These are phyloP conservation scores for Malurus melanocephalus DNA, from an alignment of 2,113 vertebrate genomes.

Conservation along the genomic window DNA sequence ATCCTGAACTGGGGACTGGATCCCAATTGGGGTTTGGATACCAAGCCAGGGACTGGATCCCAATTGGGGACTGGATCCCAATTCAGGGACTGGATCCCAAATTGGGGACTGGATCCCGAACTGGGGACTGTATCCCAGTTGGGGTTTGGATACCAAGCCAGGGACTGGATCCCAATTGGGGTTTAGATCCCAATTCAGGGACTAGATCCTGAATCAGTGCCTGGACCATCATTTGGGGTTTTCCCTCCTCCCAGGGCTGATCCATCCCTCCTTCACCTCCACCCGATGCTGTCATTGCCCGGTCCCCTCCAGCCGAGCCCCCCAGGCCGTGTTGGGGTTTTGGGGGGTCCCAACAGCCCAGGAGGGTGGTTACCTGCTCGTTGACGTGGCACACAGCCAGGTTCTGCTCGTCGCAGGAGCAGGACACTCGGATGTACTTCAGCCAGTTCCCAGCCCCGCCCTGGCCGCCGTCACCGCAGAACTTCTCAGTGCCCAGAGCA, in stretches of 20 bases:
- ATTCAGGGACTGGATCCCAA: background rate
- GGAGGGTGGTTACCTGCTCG: slow-evolving; percentile 79
- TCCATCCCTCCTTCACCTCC: background rate
- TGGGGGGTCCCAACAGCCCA: background rate
- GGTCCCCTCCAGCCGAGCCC: rapidly evolving
- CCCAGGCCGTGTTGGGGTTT: rapidly evolving
- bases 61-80: background rate
- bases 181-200: background rate
- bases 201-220: too few species aligned
- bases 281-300: rapidly evolving
- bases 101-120: background rate
- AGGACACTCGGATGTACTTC: slow-evolving; percentile 88
- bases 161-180: background rate
- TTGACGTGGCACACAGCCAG: slow-evolving; percentile 85
- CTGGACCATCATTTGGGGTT: too few species aligned
- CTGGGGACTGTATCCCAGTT: background rate
- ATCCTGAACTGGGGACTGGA: background rate
- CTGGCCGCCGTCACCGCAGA: slow-evolving; percentile 77
- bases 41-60: background rate
- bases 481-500: slow-evolving; percentile 85
- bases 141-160: rapidly evolving
- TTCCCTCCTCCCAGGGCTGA: background rate
- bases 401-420: slow-evolving; percentile 89
- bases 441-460: slow-evolving; percentile 86
- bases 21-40: too few species aligned